Conservation (phyloP, 64 coral and sea anemone genomes). For the Stylophora pistillata region DNA sequence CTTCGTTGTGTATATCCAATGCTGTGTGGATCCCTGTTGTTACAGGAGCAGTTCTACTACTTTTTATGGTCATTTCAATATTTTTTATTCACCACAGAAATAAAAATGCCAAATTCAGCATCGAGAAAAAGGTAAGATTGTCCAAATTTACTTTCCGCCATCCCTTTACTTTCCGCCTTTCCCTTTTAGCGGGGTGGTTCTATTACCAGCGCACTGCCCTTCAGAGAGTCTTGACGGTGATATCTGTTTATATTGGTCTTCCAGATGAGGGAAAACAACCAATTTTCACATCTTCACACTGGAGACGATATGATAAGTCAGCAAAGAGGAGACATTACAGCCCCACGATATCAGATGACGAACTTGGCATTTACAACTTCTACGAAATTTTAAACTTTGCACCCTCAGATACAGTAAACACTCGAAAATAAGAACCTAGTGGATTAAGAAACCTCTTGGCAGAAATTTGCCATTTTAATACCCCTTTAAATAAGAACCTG, state of each 20-base stretch:
- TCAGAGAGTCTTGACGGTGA: neutral
- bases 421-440: too few species aligned
- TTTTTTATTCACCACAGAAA: neutral
- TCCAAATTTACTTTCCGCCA: too few species aligned
- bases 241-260: neutral
- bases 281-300: neutral
- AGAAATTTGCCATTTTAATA: too few species aligned
- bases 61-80: neutral
- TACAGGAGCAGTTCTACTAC: neutral
- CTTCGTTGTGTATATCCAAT: neutral
- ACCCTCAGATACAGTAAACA: too few species aligned
- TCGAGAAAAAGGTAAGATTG: neutral
- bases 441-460: too few species aligned
- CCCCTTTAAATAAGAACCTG: too few species aligned
- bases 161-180: too few species aligned
- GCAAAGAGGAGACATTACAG: neutral
- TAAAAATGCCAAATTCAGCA: neutral
- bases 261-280: neutral
- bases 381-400: too few species aligned
- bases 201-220: too few species aligned
- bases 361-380: neutral
- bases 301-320: neutral
- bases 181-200: too few species aligned
- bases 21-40: constrained; percentile 9
- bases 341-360: neutral